A percentile compares a stretch with the other conserved stretches of the same genome.
These are phyloP conservation scores for Ammodytes marinus DNA, from an alignment of 2,113 vertebrate genomes.

Conservation along the genomic window DNA sequence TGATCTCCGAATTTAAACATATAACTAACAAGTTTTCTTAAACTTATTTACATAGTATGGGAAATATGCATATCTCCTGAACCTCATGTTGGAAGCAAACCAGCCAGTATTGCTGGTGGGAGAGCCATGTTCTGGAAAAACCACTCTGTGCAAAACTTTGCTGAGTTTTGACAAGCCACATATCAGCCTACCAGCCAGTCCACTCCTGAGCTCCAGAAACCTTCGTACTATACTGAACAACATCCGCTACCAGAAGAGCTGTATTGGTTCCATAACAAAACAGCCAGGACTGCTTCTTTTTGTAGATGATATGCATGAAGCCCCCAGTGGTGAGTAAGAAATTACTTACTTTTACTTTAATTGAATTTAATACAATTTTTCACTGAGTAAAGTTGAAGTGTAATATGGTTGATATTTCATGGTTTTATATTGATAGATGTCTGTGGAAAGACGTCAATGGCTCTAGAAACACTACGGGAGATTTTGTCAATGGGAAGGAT, in stretches of 20 bases:
- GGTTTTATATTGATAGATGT: constrained; percentile 74
- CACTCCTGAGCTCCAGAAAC: constrained; percentile 70
- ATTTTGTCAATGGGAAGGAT: constrained; percentile 82
- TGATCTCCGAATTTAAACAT: not conserved
- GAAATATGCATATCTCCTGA: constrained; percentile 79
- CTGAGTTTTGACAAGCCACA: constrained; percentile 75
- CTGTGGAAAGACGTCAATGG: constrained; percentile 74
- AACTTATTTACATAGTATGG: constrained; percentile 78
- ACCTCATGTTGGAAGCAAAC: constrained; percentile 80
- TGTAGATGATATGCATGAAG: constrained; percentile 89
- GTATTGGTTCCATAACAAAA: constrained; percentile 19
- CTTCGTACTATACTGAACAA: constrained; percentile 78
- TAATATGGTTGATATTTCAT: not conserved
- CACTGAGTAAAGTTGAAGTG: not conserved
- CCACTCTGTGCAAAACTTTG: constrained; percentile 81
- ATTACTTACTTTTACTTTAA: not conserved
- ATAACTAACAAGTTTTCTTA: not conserved
- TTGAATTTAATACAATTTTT: not conserved
- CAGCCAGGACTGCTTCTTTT: constrained; percentile 79
- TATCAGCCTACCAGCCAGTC: constrained; percentile 68
- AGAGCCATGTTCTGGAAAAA: constrained; percentile 87
- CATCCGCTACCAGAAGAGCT: constrained; percentile 44
- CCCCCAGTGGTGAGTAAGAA: constrained; percentile 83
- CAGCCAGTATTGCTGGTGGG: constrained; percentile 87
- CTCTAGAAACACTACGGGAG: constrained; percentile 87